Evolutionary conservation across 2,113 vertebrate species (phyloP).

Genomic region (Chascanopsetta lugubris): DNA sequence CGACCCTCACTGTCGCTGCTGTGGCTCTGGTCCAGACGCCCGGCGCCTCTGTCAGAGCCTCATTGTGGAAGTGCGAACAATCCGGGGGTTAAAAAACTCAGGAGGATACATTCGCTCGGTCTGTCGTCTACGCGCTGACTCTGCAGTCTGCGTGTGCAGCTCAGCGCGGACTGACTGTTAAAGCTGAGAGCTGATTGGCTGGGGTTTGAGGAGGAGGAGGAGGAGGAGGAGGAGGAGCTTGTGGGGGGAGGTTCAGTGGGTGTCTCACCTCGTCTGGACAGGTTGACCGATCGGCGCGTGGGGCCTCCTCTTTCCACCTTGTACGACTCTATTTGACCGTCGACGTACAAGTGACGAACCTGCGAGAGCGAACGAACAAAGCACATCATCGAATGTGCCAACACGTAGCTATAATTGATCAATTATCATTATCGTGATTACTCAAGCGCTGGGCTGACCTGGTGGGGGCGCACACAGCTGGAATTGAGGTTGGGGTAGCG

Average conservation of each 20-base stretch:
- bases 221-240: neutral
- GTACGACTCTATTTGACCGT: slow-evolving; percentile 80
- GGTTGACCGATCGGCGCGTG: slow-evolving; percentile 81
- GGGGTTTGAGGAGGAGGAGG: neutral
- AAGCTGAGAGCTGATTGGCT: too few species aligned
- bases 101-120: neutral
- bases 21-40: slow-evolving; percentile 4
- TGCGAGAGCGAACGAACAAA: slow-evolving; percentile 39
- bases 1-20: neutral
- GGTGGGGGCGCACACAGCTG: slow-evolving; percentile 87
- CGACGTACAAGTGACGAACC: slow-evolving; percentile 91
- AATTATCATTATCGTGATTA: too few species aligned
- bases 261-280: slow-evolving; percentile 84
- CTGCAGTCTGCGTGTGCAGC: too few species aligned
- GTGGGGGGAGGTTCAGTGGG: neutral
- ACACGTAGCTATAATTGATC: too few species aligned
- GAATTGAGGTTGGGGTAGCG: slow-evolving; percentile 97
- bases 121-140: neutral
- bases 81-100: neutral
- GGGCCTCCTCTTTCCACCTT: slow-evolving; percentile 80
- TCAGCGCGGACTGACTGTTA: neutral
- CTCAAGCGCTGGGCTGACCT: slow-evolving; percentile 79
- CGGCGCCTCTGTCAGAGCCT: neutral
- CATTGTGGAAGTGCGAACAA: neutral
- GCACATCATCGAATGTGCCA: neutral